Percentiles rank a stretch among this genome's conserved stretches.
Conservation (phyloP, 1,140 invertebrate species). For the Drosophila takahashii region DNA sequence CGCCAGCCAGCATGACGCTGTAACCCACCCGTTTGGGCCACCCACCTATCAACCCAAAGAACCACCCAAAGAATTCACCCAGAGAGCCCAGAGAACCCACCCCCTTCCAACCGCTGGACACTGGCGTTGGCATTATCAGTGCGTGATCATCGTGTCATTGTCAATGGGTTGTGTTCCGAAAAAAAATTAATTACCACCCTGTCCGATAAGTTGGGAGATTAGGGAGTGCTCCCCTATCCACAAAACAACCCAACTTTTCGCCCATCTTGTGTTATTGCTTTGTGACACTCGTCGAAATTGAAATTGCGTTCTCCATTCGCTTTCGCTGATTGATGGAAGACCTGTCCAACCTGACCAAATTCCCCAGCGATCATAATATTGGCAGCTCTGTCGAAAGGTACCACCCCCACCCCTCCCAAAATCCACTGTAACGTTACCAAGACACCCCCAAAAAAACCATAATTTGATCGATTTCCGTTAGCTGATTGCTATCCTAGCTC, state of each 20-base stretch:
- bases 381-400: neutral
- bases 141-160: constrained; percentile 65
- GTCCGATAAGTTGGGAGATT: constrained; percentile 59
- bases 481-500: constrained; percentile 18
- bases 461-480: constrained; percentile 38
- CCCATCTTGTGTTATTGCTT: constrained; percentile 24
- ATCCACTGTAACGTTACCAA: neutral
- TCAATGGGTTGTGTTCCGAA: constrained; percentile 48
- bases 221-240: constrained; percentile 12
- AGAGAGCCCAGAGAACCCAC: neutral
- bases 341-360: constrained; percentile 1
- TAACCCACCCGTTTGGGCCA: neutral
- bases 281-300: constrained; percentile 41
- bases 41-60: neutral
- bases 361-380: constrained; percentile 6
- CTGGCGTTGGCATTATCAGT: constrained; percentile 61
- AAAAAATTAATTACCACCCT: constrained; percentile 67
- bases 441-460: constrained; percentile 5
- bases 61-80: neutral
- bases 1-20: constrained; percentile 46
- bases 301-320: constrained; percentile 32
- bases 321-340: constrained; percentile 43
- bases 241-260: neutral
- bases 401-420: neutral
- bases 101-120: constrained; percentile 11